A percentile compares a stretch with the other conserved stretches of the same genome.
Evolutionary conservation across 2,113 vertebrate species (phyloP).

Genomic region (Vulpes lagopus): DNA sequence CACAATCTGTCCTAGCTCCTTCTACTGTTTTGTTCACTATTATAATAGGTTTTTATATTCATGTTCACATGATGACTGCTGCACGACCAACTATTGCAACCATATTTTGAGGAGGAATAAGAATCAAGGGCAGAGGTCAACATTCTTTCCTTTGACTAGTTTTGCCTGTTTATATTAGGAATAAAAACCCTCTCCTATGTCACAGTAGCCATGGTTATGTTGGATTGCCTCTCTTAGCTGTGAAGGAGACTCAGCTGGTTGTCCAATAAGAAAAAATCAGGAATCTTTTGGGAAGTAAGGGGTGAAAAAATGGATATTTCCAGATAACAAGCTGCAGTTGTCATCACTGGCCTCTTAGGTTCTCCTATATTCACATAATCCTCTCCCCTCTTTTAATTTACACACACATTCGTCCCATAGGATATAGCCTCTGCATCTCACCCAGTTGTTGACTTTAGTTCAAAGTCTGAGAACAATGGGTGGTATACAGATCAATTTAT

Average conservation of each 20-base stretch:
- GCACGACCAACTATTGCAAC: neutral
- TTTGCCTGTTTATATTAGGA: neutral
- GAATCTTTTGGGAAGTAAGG: neutral
- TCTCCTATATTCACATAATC: neutral
- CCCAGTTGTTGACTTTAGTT: neutral
- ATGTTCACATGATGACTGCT: neutral
- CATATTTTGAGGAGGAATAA: neutral
- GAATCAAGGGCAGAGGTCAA: neutral
- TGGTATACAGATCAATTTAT: neutral
- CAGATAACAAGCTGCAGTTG: rapidly evolving
- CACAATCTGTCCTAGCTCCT: neutral
- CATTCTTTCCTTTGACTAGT: neutral
- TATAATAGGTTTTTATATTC: neutral
- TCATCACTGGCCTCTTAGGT: neutral
- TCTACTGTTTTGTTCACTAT: neutral
- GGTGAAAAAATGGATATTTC: neutral
- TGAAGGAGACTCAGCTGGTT: neutral
- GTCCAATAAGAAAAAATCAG: neutral
- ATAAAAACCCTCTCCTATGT: neutral
- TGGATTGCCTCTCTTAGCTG: neutral
- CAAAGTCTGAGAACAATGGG: neutral
- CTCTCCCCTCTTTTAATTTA: neutral
- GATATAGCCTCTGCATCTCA: too few relatives aligned
- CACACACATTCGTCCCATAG: neutral
- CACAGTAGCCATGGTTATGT: rapidly evolving